Base-by-base conservation (phyloP, 1,140 invertebrate species). In the Eurosta solidaginis region DNA sequence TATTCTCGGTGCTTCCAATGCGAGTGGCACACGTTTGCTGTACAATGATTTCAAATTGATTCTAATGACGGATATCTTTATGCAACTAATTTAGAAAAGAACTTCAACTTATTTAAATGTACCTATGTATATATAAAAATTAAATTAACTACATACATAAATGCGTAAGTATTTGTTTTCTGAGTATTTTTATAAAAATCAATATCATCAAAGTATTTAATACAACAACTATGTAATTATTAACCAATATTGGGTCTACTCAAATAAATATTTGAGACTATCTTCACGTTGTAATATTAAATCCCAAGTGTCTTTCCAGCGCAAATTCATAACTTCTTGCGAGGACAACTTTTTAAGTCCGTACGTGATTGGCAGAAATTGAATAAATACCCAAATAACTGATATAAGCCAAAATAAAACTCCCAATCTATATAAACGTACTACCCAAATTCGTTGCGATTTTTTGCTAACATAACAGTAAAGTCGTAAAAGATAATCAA, bases 221-320 rank as follows among this genome's bases (percentile, higher is more conserved):
- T n/a, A n/a, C n/a, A n/a, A n/a, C n/a, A n/a, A n/a, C n/a, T n/a
- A n/a, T n/a, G n/a, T n/a, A n/a, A n/a, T n/a, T n/a, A n/a, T n/a
- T n/a, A n/a, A n/a, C n/a, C n/a, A 49, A n/a, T n/a, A n/a, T n/a
- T n/a, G n/a, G n/a, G n/a, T n/a, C n/a, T n/a, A n/a, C n/a, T n/a
- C n/a, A n/a, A n/a, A n/a, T n/a, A n/a, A n/a, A 20, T 40, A 68
- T 33, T 68, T 40, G 6, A 40, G 12, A 1, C 36, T 3, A 29
- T 68, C 33, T 40, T 40, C 3, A 9, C 33, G 27, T 25, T 68
- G 95, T 77, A 97, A 90, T 83, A 98, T 97, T 87, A 98, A 97
- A 88, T 97, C 96, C 96, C 96, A 98, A 5, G 95, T 94, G 81
- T 97, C 95, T 84, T 92, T 95, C 96, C 96, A 97, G 82, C 94